A percentile compares a stretch with the other conserved stretches of the same genome.
Conservation (phyloP, 2,888 invertebrate genomes). For the Panzeria rudis region DNA sequence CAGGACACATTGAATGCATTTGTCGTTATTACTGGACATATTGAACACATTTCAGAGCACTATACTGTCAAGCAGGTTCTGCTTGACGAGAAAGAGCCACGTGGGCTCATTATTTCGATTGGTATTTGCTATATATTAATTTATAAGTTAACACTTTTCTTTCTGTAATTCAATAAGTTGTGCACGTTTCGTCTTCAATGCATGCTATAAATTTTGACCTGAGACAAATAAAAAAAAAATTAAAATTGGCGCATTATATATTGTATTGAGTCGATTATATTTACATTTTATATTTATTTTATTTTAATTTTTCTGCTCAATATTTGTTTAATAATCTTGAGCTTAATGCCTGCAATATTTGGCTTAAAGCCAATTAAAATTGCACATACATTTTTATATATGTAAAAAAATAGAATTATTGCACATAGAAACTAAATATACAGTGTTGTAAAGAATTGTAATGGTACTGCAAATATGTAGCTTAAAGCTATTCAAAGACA, state of each 20-base stretch:
- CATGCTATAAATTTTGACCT: constrained; percentile 18
- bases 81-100: too few species aligned
- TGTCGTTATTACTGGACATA: too few species aligned
- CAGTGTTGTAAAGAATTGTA: neutral
- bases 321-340: constrained; percentile 58
- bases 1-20: too few species aligned
- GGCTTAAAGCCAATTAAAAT: constrained; percentile 53
- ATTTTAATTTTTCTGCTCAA: constrained; percentile 26
- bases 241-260: constrained; percentile 46
- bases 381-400: neutral
- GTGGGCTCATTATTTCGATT: too few species aligned
- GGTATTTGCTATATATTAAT: too few species aligned
- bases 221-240: neutral
- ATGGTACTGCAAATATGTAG: neutral
- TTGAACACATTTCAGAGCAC: too few species aligned
- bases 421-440: neutral
- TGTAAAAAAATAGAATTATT: constrained; percentile 4
- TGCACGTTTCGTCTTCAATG: constrained; percentile 44
- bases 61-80: too few species aligned
- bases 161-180: neutral
- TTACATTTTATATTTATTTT: constrained; percentile 31
- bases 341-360: constrained; percentile 59
- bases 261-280: constrained; percentile 39
- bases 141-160: neutral
- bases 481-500: neutral